Percentiles rank a stretch among this genome's conserved stretches.
Conservation (phyloP, 1,140 invertebrate species). For the Dendroctonus ponderosae region DNA sequence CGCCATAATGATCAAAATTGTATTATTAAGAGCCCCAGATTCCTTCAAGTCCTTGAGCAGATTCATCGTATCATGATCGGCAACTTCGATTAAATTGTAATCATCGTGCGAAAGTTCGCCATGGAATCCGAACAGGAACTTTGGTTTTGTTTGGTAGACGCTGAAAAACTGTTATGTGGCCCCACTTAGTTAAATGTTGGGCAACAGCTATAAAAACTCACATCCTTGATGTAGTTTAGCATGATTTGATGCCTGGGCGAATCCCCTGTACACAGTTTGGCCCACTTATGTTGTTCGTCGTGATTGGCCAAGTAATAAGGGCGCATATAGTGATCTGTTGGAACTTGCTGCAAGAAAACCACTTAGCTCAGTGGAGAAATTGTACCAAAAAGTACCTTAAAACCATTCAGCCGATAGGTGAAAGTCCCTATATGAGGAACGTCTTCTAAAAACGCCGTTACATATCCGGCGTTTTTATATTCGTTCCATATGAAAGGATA, state of each 20-base stretch:
- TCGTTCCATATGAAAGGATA: conserved; percentile 83
- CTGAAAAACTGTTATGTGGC: conserved; percentile 44
- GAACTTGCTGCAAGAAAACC: conserved; percentile 55
- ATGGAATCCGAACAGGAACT: conserved; percentile 85
- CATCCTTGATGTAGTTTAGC: conserved; percentile 64
- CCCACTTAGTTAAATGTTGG: conserved; percentile 1
- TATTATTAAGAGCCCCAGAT: conserved; percentile 69
- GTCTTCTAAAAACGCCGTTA: conserved; percentile 84
- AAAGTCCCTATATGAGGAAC: conserved; percentile 82
- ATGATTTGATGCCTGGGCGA: conserved; percentile 71
- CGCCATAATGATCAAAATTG: conserved; percentile 80
- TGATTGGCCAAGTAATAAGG: conserved; percentile 70
- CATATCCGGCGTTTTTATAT: conserved; percentile 69
- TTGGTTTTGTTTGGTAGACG: conserved; percentile 67
- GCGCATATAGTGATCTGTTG: conserved; percentile 89
- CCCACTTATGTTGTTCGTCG: conserved; percentile 56
- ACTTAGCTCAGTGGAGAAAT: background rate
- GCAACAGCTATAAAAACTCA: conserved; percentile 46
- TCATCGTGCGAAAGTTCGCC: conserved; percentile 87
- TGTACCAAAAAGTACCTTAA: conserved; percentile 53
- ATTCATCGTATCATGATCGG: conserved; percentile 70
- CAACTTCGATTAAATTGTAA: conserved; percentile 71
- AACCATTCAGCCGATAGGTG: conserved; percentile 88
- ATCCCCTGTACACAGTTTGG: conserved; percentile 74
- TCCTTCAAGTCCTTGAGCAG: conserved; percentile 63